phyloP scores from a whole-genome alignment of 2,113 vertebrate species.

The Gadus macrocephalus region DNA sequence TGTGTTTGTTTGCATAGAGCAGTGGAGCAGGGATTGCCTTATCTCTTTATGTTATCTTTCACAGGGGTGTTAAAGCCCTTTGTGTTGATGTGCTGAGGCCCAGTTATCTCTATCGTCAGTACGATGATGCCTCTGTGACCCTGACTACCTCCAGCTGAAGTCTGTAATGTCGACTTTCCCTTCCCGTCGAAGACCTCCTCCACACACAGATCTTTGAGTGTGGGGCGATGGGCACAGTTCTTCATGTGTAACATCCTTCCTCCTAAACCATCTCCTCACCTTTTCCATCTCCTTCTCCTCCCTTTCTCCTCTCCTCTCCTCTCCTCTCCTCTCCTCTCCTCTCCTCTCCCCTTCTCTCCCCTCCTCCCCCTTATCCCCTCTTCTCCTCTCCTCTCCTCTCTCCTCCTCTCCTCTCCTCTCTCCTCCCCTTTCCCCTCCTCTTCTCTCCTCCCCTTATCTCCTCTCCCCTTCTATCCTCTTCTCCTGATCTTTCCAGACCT shows the following conservation, averaged over 20 bases:
- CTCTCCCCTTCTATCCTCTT: background rate
- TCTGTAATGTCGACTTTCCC: no score
- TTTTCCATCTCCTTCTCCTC: conserved; percentile 24
- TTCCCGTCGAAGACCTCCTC: no score
- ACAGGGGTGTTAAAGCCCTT: conserved; percentile 40
- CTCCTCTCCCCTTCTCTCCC: no score
- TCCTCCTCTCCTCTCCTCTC: no score
- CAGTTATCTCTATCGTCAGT: conserved; percentile 49
- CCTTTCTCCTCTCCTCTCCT: no score
- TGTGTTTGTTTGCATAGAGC: conserved; percentile 58
- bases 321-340: no score
- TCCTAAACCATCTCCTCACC: conserved; percentile 46
- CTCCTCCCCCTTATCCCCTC: conserved; percentile 12
- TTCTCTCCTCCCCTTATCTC: background rate
- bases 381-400: no score
- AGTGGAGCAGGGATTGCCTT: conserved; percentile 52
- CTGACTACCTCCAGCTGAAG: no score
- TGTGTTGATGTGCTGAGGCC: conserved; percentile 40
- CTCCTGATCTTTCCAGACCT: no score
- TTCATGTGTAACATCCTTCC: conserved; percentile 62
- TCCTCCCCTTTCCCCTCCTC: no score
- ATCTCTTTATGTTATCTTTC: conserved; percentile 63
- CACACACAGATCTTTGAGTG: no score
- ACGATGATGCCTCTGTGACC: conserved; percentile 1
- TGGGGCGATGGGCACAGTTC: no score